These are phyloP conservation scores for Chamaea fasciata DNA, from an alignment of 2,113 vertebrate genomes.

Conservation along the genomic window DNA sequence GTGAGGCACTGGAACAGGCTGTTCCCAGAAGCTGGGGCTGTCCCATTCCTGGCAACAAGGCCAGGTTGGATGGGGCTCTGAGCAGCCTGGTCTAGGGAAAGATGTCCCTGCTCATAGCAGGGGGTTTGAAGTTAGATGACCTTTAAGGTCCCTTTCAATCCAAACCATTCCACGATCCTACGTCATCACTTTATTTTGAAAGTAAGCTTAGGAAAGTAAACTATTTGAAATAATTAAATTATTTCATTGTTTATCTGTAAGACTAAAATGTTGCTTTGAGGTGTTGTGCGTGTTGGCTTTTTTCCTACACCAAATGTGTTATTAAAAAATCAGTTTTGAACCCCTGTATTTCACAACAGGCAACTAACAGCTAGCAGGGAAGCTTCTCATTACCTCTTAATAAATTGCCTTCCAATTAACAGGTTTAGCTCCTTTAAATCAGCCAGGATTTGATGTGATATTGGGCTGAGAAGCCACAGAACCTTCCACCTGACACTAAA, in stretches of 20 bases:
- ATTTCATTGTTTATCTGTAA: background rate
- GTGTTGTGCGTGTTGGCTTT: rapidly evolving
- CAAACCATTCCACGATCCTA: background rate
- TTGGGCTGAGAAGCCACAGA: background rate
- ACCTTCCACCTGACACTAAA: background rate
- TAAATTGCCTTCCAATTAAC: background rate
- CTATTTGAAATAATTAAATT: background rate
- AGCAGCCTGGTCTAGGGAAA: background rate
- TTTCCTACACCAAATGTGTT: background rate
- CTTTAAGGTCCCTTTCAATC: background rate
- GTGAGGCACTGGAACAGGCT: background rate
- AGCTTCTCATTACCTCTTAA: background rate
- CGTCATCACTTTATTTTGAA: background rate
- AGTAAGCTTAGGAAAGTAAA: background rate
- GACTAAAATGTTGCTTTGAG: background rate
- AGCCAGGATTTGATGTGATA: background rate
- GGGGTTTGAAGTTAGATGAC: background rate
- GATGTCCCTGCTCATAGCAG: background rate
- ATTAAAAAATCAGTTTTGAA: background rate
- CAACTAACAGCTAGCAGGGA: background rate
- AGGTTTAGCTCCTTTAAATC: background rate
- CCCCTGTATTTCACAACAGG: background rate
- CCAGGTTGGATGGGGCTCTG: background rate
- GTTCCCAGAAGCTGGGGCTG: background rate
- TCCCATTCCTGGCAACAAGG: background rate